Evolutionary conservation across 2,888 invertebrate species (phyloP).

Genomic region (Rhodophaea formosa): DNA sequence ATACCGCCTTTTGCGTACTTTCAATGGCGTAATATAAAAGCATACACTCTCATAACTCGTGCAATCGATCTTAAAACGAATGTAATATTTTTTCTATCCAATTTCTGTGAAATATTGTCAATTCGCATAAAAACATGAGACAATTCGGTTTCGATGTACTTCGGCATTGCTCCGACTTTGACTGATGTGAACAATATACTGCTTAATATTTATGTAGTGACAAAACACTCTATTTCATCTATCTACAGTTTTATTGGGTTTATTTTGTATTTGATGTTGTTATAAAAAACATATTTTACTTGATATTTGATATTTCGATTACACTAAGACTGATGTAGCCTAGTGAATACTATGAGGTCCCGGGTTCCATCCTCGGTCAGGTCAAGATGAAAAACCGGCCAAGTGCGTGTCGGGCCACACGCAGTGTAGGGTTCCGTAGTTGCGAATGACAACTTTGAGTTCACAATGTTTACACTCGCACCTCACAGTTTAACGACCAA

Average conservation of each 20-base stretch:
- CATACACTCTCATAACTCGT: neutral
- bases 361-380: too few relatives aligned
- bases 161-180: neutral
- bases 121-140: slow-evolving; percentile 13
- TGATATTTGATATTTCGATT: too few relatives aligned
- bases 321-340: too few relatives aligned
- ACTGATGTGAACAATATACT: neutral
- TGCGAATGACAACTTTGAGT: too few relatives aligned
- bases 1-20: neutral
- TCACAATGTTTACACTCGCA: too few relatives aligned
- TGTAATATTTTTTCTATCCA: slow-evolving; percentile 3
- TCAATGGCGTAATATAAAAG: neutral
- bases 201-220: neutral
- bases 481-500: too few relatives aligned
- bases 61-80: slow-evolving; percentile 3
- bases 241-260: neutral
- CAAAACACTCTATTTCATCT: neutral
- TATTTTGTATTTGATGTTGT: neutral
- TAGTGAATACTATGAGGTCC: too few relatives aligned
- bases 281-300: neutral
- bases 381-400: too few relatives aligned
- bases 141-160: slow-evolving; percentile 1
- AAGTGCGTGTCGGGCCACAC: too few relatives aligned
- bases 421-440: too few relatives aligned
- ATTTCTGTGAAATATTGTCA: slow-evolving; percentile 5